Evolutionary conservation across 2,113 vertebrate genomes (phyloP).

Genomic region (Muntiacus muntjak): DNA sequence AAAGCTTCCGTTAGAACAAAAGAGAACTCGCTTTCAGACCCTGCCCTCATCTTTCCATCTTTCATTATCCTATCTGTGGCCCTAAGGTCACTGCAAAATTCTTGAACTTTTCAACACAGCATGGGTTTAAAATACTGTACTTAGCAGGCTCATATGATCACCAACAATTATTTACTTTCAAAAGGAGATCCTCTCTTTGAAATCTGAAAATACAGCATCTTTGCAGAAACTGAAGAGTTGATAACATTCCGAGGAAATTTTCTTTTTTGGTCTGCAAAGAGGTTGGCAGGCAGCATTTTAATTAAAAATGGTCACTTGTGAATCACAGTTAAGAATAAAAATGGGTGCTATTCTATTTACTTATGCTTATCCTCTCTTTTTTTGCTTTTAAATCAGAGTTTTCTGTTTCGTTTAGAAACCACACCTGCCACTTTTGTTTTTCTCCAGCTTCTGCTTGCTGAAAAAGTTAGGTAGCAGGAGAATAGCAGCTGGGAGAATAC

Average conservation of each 20-base stretch:
- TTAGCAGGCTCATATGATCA: constrained; percentile 55
- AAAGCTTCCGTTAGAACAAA: constrained; percentile 68
- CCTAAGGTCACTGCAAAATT: constrained; percentile 63
- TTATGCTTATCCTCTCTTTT: neutral
- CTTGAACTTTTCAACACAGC: constrained; percentile 66
- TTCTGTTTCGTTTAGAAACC: constrained; percentile 68
- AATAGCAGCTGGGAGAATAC: constrained; percentile 49
- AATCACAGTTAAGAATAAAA: constrained; percentile 62
- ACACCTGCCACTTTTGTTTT: neutral
- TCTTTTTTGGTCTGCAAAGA: constrained; percentile 50
- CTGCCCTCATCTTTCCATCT: neutral
- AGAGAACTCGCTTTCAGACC: constrained; percentile 49
- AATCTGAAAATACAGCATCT: constrained; percentile 73
- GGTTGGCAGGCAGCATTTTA: constrained; percentile 67
- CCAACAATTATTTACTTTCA: constrained; percentile 68
- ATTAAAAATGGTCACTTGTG: constrained; percentile 71
- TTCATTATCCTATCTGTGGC: constrained; percentile 11
- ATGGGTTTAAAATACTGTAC: constrained; percentile 39
- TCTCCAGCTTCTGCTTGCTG: neutral
- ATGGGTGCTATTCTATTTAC: constrained; percentile 25
- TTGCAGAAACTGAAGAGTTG: constrained; percentile 69
- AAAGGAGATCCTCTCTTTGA: constrained; percentile 70
- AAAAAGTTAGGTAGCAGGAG: constrained; percentile 45
- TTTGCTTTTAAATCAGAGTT: constrained; percentile 24
- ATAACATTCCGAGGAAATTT: constrained; percentile 71